Percentiles rank a stretch among this genome's conserved stretches.
Conservation (phyloP, 2,113 vertebrate genomes). For the Tetraodon nigroviridis region DNA sequence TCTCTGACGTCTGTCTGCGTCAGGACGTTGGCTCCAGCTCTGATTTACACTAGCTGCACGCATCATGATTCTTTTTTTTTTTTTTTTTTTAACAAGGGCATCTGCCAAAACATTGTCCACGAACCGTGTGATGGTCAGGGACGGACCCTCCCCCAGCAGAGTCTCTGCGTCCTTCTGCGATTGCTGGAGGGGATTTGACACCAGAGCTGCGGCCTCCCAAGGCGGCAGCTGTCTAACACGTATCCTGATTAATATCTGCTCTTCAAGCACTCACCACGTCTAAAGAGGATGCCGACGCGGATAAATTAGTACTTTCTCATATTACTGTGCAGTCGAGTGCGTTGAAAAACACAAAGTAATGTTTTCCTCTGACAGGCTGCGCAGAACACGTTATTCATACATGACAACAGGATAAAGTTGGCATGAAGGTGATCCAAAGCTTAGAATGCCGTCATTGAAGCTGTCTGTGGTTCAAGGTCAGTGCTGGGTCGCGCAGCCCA, state of each 20-base stretch:
- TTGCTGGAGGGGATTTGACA: slow-evolving; percentile 64
- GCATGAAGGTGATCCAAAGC: neutral
- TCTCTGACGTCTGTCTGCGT: slow-evolving; percentile 34
- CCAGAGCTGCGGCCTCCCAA: slow-evolving; percentile 58
- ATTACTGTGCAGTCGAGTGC: slow-evolving; percentile 36
- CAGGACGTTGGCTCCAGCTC: slow-evolving; percentile 31
- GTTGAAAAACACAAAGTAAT: slow-evolving; percentile 46
- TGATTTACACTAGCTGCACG: slow-evolving; percentile 42
- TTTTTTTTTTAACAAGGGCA: slow-evolving; percentile 58
- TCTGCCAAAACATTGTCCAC: slow-evolving; percentile 59
- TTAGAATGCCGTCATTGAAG: neutral
- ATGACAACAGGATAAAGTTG: neutral
- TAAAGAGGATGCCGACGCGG: no score
- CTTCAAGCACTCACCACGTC: slow-evolving; percentile 41
- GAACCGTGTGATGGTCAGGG: slow-evolving; percentile 49
- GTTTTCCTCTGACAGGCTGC: neutral
- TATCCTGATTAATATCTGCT: slow-evolving; percentile 72
- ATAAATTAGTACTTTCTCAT: slow-evolving; percentile 42
- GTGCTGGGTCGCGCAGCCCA: neutral
- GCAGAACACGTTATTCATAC: neutral
- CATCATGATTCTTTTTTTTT: slow-evolving; percentile 32
- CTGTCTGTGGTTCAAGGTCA: neutral
- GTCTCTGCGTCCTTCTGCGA: slow-evolving; percentile 56
- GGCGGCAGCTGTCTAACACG: slow-evolving; percentile 66
- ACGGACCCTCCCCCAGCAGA: slow-evolving; percentile 47